Evolutionary conservation across 2,888 invertebrate species (phyloP).

Genomic region (Omphaloscelis lunosa): DNA sequence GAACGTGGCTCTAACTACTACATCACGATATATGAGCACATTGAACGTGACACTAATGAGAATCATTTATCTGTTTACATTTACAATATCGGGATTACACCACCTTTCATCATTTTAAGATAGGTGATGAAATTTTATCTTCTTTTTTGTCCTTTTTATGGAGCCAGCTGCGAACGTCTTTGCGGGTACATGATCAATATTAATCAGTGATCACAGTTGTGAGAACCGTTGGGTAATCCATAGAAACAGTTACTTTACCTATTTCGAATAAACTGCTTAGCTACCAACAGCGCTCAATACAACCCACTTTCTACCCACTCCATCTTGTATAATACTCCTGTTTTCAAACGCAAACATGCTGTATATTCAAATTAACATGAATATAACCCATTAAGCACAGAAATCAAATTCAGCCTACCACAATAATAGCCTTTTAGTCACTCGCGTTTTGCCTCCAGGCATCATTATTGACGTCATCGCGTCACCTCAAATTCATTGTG

Average conservation of each 20-base stretch:
- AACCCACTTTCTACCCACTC: conserved; percentile 1
- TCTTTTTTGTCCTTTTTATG: background rate
- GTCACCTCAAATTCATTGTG: conserved; percentile 49
- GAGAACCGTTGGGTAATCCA: background rate
- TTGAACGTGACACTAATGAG: conserved; percentile 48
- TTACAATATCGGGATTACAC: conserved; percentile 40
- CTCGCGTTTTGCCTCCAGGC: conserved; percentile 19
- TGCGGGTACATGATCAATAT: background rate
- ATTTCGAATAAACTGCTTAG: background rate
- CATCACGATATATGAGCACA: conserved; percentile 47
- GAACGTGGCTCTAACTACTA: conserved; percentile 48
- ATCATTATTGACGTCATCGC: conserved; percentile 25
- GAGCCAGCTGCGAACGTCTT: background rate
- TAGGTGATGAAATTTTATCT: conserved; percentile 31
- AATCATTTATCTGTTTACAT: conserved; percentile 50
- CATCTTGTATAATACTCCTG: too few relatives aligned
- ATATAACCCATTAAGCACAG: background rate
- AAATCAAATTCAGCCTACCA: conserved; percentile 30
- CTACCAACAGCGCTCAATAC: background rate
- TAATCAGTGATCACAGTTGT: background rate
- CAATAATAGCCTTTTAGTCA: conserved; percentile 2
- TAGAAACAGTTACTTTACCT: background rate
- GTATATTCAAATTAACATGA: background rate
- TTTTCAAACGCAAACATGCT: background rate
- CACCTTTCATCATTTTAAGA: conserved; percentile 41